Conservation (phyloP, 2,113 vertebrate species). For the Bubo scandiacus region DNA sequence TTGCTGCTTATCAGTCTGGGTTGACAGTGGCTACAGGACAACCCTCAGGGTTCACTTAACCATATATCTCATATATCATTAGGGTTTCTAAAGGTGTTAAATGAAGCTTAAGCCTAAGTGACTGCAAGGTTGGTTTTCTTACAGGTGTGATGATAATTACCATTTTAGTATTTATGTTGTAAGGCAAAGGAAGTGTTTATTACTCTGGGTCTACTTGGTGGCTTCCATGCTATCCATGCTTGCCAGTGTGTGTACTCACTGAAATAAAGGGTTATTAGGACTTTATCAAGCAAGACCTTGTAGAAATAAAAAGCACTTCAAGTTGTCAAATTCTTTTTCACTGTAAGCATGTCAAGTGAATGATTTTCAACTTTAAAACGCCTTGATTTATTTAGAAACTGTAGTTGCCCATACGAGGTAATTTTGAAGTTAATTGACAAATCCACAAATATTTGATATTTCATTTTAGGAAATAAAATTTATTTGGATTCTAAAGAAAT, state of each 20-base stretch:
- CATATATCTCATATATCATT: fast-evolving
- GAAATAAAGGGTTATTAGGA: background rate
- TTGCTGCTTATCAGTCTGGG: background rate
- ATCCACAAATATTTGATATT: background rate
- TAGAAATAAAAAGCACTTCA: background rate
- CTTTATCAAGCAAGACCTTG: background rate
- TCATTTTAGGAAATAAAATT: background rate
- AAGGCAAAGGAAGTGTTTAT: background rate
- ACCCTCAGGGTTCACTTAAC: background rate
- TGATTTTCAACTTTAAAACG: background rate
- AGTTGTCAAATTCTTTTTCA: background rate
- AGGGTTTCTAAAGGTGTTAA: background rate
- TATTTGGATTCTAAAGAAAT: background rate
- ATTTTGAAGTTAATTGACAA: background rate
- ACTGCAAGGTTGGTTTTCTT: background rate
- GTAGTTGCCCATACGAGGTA: background rate
- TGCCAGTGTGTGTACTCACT: background rate
- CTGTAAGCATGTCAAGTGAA: background rate
- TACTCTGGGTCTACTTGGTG: slow-evolving; percentile 65
- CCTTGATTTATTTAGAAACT: background rate
- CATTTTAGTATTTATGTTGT: background rate
- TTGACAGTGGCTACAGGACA: background rate
- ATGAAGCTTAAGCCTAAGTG: background rate
- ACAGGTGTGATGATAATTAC: background rate
- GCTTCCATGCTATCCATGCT: background rate